These are phyloP conservation scores for Anthrax anthrax DNA, from an alignment of 2,888 invertebrate genomes.

Conservation along the genomic window DNA sequence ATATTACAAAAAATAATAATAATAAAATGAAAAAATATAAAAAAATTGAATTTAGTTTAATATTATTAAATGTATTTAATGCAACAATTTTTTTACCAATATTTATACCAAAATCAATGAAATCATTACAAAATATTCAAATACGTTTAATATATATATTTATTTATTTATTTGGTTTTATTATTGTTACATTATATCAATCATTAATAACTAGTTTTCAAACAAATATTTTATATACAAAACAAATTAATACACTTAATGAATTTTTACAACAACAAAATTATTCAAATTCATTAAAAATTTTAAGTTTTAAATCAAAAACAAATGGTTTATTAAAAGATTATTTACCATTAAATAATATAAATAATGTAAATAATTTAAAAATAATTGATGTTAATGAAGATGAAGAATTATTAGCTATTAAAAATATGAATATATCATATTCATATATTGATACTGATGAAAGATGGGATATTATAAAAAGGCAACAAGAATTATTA, in stretches of 20 bases:
- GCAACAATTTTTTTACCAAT: no score
- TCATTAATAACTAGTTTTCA: not conserved
- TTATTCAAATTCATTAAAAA: not conserved
- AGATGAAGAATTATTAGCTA: not conserved
- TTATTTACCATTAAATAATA: not conserved
- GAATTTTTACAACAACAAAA: not conserved
- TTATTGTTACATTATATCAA: not conserved
- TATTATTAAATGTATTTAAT: not conserved
- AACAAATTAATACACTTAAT: not conserved
- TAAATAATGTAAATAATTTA: no score
- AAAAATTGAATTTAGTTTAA: not conserved
- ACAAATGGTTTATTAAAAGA: not conserved
- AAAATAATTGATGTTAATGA: not conserved
- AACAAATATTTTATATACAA: not conserved
- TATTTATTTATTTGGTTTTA: not conserved
- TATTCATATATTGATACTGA: not conserved
- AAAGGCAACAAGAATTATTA: slow-evolving; percentile 2
- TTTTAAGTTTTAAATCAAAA: not conserved
- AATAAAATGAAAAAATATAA: not conserved
- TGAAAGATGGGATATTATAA: slow-evolving; percentile 2
- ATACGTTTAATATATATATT: not conserved
- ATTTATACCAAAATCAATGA: not conserved
- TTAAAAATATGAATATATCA: not conserved
- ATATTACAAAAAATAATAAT: no score
- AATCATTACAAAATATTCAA: not conserved